Percentiles rank a stretch among this genome's conserved stretches.
phyloP scores from a whole-genome alignment of 2,888 invertebrate genomes.

The Rhagonycha fulva region DNA sequence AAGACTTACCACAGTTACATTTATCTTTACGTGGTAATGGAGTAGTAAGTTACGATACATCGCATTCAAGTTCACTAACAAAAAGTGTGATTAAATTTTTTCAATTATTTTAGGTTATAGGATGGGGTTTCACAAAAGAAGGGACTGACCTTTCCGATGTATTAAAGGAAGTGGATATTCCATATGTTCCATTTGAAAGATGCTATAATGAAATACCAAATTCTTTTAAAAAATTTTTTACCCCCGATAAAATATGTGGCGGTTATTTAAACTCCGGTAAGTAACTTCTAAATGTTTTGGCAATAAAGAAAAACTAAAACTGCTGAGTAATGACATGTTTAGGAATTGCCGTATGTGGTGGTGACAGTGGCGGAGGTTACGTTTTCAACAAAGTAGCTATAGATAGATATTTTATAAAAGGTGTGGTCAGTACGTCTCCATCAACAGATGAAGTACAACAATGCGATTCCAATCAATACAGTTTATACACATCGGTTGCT shows the following conservation, averaged over 20 bases:
- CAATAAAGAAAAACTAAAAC: neutral
- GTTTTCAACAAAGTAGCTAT: neutral
- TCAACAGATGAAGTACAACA: neutral
- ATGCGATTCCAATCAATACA: neutral
- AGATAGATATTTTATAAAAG: neutral
- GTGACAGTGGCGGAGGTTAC: neutral
- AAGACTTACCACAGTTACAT: neutral
- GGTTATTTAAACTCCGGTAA: neutral
- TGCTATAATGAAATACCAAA: neutral
- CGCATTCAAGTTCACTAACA: neutral
- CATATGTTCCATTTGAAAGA: neutral
- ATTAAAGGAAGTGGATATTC: neutral
- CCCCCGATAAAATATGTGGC: neutral
- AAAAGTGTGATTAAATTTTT: neutral
- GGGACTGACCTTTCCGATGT: neutral
- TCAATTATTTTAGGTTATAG: neutral
- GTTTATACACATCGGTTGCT: neutral
- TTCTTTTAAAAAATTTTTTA: neutral
- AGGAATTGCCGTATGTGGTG: neutral
- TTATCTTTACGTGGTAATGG: slow-evolving; percentile 23
- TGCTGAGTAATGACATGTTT: no score
- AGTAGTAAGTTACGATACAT: slow-evolving; percentile 33
- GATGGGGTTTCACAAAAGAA: neutral
- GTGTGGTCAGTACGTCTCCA: neutral
- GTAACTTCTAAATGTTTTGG: neutral